phyloP scores from a whole-genome alignment of 35 echinoderm and acorn worm species.

The Apostichopus californicus region DNA sequence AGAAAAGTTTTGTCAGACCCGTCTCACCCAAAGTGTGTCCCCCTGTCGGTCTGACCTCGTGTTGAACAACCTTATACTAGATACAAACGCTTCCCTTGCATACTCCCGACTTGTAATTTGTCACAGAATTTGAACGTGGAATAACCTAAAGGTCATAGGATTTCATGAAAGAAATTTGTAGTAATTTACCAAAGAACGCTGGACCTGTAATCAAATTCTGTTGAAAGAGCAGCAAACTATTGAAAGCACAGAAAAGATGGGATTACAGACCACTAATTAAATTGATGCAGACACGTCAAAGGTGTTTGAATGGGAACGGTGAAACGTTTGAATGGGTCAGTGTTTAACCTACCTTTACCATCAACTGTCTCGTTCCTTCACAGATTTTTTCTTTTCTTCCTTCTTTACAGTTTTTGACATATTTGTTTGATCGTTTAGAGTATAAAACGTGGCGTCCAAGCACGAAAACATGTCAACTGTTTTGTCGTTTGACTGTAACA shows the following conservation, averaged over 20 bases:
- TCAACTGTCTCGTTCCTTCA: too few species aligned
- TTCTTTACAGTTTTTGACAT: too few species aligned
- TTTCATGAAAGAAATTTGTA: background rate
- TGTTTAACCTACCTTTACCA: background rate
- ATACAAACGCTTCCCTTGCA: background rate
- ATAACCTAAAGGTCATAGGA: background rate
- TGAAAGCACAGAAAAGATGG: background rate
- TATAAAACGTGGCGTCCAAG: too few species aligned
- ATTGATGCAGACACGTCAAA: background rate
- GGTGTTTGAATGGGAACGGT: background rate
- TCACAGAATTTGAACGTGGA: background rate
- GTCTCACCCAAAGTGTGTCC: too few species aligned
- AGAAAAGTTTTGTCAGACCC: too few species aligned
- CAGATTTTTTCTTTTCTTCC: too few species aligned
- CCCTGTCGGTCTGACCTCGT: too few species aligned
- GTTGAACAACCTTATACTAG: too few species aligned
- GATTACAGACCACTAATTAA: background rate
- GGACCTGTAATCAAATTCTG: background rate
- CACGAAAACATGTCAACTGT: too few species aligned
- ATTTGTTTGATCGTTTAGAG: too few species aligned
- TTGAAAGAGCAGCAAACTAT: background rate
- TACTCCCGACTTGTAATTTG: background rate
- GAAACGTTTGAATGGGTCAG: background rate
- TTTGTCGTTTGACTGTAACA: too few species aligned
- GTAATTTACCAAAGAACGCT: background rate